These are phyloP conservation scores for Leptopilina clavipes DNA, from an alignment of 1,140 invertebrate species.

Conservation along the genomic window DNA sequence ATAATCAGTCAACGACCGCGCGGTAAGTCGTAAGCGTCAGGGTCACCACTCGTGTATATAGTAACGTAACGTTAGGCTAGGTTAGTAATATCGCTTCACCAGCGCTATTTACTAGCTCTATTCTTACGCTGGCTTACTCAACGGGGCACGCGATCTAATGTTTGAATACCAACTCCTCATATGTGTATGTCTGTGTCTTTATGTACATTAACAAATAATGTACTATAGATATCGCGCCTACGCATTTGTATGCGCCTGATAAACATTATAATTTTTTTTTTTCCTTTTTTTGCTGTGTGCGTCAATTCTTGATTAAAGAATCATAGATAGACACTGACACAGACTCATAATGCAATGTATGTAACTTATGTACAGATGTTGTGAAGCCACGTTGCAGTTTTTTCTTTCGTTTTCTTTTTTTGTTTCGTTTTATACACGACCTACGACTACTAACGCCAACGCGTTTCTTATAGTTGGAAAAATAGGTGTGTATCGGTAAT, in stretches of 20 bases:
- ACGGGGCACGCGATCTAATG: conserved; percentile 54
- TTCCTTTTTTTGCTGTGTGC: conserved; percentile 6
- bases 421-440: conserved; percentile 1
- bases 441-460: conserved; percentile 30
- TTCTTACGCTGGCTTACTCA: conserved; percentile 54
- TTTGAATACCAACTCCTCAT: conserved; percentile 1
- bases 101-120: conserved; percentile 61
- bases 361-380: conserved; percentile 15
- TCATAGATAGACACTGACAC: neutral
- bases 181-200: neutral
- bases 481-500: neutral
- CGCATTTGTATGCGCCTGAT: neutral
- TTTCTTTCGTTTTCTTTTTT: neutral
- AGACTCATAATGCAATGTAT: neutral
- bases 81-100: conserved; percentile 62
- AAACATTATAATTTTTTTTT: neutral
- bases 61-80: conserved; percentile 62
- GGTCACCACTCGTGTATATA: conserved; percentile 66
- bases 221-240: conserved; percentile 34
- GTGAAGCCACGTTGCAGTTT: neutral
- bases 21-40: conserved; percentile 63
- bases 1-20: conserved; percentile 72
- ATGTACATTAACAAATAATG: conserved; percentile 6
- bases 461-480: neutral
- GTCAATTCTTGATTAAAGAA: neutral